Base-by-base conservation (phyloP, 2,113 vertebrate species). In the Hydrochoerus hydrochaeris region DNA sequence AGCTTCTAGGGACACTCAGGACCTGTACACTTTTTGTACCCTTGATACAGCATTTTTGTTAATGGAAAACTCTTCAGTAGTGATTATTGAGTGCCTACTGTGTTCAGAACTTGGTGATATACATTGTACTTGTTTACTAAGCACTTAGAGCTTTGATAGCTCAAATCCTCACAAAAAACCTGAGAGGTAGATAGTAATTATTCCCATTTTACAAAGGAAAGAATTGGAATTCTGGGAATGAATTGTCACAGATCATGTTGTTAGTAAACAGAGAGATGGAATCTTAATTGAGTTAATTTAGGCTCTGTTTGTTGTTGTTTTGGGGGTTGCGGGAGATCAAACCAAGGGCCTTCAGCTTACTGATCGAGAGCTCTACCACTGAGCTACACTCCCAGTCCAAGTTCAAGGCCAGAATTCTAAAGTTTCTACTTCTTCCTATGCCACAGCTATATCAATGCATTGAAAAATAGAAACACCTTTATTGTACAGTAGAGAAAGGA, bases 261-360 rank as follows among this genome's bases (percentile, higher is more conserved):
- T 77, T 58, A 30, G 90, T 65, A 67, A 24, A 69, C 52, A 41
- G 41, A 22, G 41, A 77, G 81, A 65, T 96, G 44, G 58, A 3
- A 46, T 92, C 65, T 63, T 85, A 95, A 54, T 89, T 46, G 57
- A 26, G n/a, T 89, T 91, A 62, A 52, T 85, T 90, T 85, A 57
- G 88, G 30, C 12, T 20, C 1, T 32, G 67, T 28, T 75, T 28
- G 10, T 75, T 12, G 10, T 16, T 28, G n/a, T 54, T 88, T 69
- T 62, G 12, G 14, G 17, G 19, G 16, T 24, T 87, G 24, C 35
- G 30, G 49, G 65, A 22, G 41, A 54, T 63, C 19, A 19, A 73
- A 73, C n/a, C 35, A 44, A 41, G 63, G 52, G 22, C 57, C 44
- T 89, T 73, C 28, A 26, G 17, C 38, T n/a, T 84, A 30, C 67